phyloP scores from a whole-genome alignment of 1,140 invertebrate genomes.

The Centruroides vittatus region DNA sequence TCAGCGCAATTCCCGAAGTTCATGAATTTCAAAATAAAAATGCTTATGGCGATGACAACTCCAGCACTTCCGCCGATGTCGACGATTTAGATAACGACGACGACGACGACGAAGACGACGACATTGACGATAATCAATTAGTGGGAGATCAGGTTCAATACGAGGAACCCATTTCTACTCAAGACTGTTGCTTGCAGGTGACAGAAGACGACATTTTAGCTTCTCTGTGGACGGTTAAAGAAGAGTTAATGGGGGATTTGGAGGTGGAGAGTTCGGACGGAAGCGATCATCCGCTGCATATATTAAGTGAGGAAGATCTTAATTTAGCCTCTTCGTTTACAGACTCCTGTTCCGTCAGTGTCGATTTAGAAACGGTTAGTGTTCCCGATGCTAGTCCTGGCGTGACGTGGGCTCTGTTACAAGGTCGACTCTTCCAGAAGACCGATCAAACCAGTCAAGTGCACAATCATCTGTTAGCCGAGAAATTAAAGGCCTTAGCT shows the following conservation, averaged over 20 bases:
- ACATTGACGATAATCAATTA: too few relatives aligned
- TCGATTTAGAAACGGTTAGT: constrained; percentile 10
- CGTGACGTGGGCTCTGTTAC: neutral
- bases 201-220: constrained; percentile 68
- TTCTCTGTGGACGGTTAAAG: constrained; percentile 4
- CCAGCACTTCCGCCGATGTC: neutral
- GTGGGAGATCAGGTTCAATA: neutral
- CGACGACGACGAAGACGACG: neutral
- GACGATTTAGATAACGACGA: neutral
- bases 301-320: constrained; percentile 76
- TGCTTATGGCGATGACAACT: neutral
- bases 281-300: constrained; percentile 61
- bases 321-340: constrained; percentile 74
- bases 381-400: constrained; percentile 9
- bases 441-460: neutral
- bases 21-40: neutral
- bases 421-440: neutral
- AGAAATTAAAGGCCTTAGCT: neutral
- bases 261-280: constrained; percentile 18
- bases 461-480: too few relatives aligned
- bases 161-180: neutral
- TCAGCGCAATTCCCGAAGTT: neutral
- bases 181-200: constrained; percentile 34
- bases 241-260: constrained; percentile 1
- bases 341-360: constrained; percentile 5